Percentiles rank a stretch among this genome's conserved stretches.
These are phyloP conservation scores for Sebastiscus albofasciatus DNA, from an alignment of 2,797 vertebrate genomes.

Conservation along the genomic window DNA sequence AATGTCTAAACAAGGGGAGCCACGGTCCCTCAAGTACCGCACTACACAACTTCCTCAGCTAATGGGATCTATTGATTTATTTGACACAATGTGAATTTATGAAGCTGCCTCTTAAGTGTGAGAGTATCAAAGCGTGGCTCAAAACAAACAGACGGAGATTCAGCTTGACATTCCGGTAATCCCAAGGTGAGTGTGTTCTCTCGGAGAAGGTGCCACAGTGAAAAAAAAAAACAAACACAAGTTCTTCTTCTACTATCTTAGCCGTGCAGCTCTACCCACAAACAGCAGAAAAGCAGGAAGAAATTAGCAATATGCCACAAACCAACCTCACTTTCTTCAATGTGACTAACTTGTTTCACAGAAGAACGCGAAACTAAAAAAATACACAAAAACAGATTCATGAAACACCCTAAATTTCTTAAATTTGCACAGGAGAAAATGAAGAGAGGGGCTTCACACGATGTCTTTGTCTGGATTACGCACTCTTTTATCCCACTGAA, in stretches of 20 bases:
- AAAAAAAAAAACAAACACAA: neutral
- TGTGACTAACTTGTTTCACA: slow-evolving; percentile 9
- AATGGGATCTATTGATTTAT: slow-evolving; percentile 83
- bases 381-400: slow-evolving; percentile 17
- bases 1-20: slow-evolving; percentile 57
- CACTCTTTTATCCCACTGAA: slow-evolving; percentile 74
- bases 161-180: slow-evolving; percentile 70
- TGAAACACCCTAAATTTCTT: slow-evolving; percentile 50
- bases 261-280: slow-evolving; percentile 11
- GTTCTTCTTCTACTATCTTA: slow-evolving; percentile 24
- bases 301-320: slow-evolving; percentile 15
- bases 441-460: slow-evolving; percentile 53
- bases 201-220: slow-evolving; percentile 55
- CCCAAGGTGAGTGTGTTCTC: slow-evolving; percentile 68
- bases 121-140: slow-evolving; percentile 78
- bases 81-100: slow-evolving; percentile 82
- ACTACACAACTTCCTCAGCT: slow-evolving; percentile 74
- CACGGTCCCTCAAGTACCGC: slow-evolving; percentile 64
- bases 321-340: slow-evolving; percentile 8
- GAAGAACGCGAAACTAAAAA: slow-evolving; percentile 10
- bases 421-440: slow-evolving; percentile 57
- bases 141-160: slow-evolving; percentile 79
- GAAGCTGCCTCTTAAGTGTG: slow-evolving; percentile 75
- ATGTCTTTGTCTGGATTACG: slow-evolving; percentile 73
- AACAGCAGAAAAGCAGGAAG: slow-evolving; percentile 9